Percentiles rank a stretch among this genome's conserved stretches.
Conservation (phyloP, 2,113 vertebrate species). For the Chlorodrepanis virens region DNA sequence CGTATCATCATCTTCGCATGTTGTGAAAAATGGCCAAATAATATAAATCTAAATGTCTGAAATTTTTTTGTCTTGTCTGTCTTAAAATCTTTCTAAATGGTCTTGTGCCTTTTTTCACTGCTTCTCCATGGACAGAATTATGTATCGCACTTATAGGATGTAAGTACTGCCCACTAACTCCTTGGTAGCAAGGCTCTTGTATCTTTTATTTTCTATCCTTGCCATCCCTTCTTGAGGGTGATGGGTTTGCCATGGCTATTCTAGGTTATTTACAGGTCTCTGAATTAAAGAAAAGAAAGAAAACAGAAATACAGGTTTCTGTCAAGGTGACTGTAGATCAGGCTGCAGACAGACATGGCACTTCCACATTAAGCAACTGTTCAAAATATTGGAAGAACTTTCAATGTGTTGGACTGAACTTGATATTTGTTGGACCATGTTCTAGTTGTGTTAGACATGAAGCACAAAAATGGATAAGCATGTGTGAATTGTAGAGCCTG, state of each 20-base stretch:
- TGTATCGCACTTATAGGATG: conserved; percentile 99
- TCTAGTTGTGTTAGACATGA: neutral
- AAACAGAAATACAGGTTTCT: neutral
- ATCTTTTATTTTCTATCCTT: conserved; percentile 53
- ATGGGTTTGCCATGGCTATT: neutral
- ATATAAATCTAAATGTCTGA: conserved; percentile 64
- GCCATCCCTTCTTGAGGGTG: conserved; percentile 54
- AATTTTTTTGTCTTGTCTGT: conserved; percentile 77
- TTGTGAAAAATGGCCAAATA: neutral
- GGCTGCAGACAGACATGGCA: neutral
- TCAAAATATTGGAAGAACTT: neutral
- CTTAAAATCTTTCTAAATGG: conserved; percentile 82
- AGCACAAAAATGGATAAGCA: neutral
- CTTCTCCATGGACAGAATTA: conserved; percentile 97
- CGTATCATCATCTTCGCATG: conserved; percentile 69
- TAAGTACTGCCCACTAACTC: conserved; percentile 90
- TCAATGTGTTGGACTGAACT: neutral
- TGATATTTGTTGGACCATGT: neutral
- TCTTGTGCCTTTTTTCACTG: conserved; percentile 88
- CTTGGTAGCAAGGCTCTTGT: conserved; percentile 73
- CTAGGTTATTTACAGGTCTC: neutral
- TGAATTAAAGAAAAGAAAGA: neutral
- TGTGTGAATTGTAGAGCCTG: neutral
- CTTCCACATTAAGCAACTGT: neutral
- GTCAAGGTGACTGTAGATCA: neutral